Base-by-base conservation (phyloP, 2,797 vertebrate genomes). In the Tokudaia muenninki region DNA sequence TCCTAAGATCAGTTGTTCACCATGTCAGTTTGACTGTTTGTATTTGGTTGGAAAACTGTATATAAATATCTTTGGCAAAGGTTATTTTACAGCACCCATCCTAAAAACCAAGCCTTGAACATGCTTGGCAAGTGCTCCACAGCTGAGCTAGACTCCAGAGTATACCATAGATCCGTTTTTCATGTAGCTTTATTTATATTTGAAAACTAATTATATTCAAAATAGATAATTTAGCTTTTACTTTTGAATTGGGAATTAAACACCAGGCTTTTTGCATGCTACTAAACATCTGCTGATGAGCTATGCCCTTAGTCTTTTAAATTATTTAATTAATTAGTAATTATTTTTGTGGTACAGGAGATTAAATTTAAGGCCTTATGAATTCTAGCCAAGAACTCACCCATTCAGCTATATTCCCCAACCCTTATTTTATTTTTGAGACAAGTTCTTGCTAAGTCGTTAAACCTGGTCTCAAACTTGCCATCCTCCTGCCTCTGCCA, bases 31-130 rank as follows among this genome's bases (percentile, higher is more conserved):
- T 93, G 88, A 97, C 87, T 47, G 61, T 92, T 96, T 97, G 90
- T 81, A 21, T 95, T 98, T 97, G 96, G 89, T 92, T 97, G 97
- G 86, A 9, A 83, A 50, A 55, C 96, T 79, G 94, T 86, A 89
- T 92, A 87, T 93, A 97, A 89, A 96, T 92, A 96, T 63, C 97
- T 80, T 94, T 91, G 90, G 81, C 78, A n/a, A 87, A 92, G 97
- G 80, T 97, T 65, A n/a, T 17, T 84, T 37, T 57, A 41, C 0
- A 41, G 24, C 52, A n/a, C 3, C 2, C 4, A 31, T 7, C 8
- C 61, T 55, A 34, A 41, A 57, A n/a, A 1, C 19, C n/a, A 26
- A 41, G n/a, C 74, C 19, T 57, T 29, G 29, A 80, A 12, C 37
- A 29, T n/a, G 22, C 37, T 34, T 59, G 50, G 14, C 21, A 59